Conservation (phyloP, 2,888 invertebrate genomes). For the Oscheius sp. region DNA sequence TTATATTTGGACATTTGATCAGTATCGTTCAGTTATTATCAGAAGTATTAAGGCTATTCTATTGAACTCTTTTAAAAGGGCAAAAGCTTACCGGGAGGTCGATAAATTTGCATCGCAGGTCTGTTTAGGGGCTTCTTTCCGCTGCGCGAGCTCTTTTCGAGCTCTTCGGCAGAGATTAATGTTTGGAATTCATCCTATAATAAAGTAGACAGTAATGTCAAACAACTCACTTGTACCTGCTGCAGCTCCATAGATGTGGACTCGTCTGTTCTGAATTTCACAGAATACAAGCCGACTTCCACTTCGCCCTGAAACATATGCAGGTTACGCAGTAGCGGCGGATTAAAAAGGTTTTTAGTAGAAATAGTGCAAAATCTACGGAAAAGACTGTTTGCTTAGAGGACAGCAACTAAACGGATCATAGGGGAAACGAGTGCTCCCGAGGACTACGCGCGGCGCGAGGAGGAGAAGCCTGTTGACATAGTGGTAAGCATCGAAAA, state of each 20-base stretch:
- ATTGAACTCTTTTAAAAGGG: no score
- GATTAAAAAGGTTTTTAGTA: constrained; percentile 7
- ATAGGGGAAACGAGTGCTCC: constrained; percentile 36
- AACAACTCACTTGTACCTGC: constrained; percentile 15
- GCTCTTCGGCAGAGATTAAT: constrained; percentile 26
- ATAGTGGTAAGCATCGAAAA: constrained; percentile 35
- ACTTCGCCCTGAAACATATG: constrained; percentile 27
- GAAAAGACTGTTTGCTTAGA: constrained; percentile 27
- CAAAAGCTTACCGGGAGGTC: constrained; percentile 62
- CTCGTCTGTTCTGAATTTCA: constrained; percentile 33
- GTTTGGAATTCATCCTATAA: constrained; percentile 14
- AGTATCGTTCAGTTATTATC: background rate
- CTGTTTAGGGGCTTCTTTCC: constrained; percentile 58
- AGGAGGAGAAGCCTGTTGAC: constrained; percentile 21
- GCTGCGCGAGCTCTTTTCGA: constrained; percentile 31
- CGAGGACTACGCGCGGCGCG: constrained; percentile 32
- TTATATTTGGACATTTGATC: background rate
- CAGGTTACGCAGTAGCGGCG: background rate
- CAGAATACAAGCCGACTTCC: constrained; percentile 32
- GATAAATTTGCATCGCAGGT: constrained; percentile 67
- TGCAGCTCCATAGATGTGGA: constrained; percentile 34
- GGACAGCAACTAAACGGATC: constrained; percentile 35
- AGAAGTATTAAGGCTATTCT: no score
- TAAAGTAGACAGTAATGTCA: background rate
- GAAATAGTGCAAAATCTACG: constrained; percentile 14